These are phyloP conservation scores for Delia radicum DNA, from an alignment of 1,140 invertebrate species.

Conservation along the genomic window DNA sequence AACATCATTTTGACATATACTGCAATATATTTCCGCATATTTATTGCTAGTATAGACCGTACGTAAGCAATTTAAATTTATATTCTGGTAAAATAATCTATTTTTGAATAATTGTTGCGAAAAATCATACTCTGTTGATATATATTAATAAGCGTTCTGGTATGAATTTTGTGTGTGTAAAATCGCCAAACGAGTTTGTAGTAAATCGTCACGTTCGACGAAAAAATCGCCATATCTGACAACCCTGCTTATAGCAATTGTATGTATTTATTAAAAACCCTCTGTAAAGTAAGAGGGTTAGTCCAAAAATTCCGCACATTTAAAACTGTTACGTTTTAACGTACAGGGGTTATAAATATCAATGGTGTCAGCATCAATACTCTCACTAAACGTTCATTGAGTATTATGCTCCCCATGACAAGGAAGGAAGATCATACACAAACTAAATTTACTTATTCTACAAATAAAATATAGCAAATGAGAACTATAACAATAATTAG, in stretches of 20 bases:
- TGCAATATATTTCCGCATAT: too few species aligned
- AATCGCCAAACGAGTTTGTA: too few species aligned
- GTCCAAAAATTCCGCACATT: conserved; percentile 68
- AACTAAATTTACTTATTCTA: not conserved
- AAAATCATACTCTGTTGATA: too few species aligned
- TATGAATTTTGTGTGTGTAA: too few species aligned
- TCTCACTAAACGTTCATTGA: conserved; percentile 69
- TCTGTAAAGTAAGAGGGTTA: conserved; percentile 66
- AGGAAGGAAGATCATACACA: conserved; percentile 54
- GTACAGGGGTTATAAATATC: conserved; percentile 60
- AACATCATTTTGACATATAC: too few species aligned
- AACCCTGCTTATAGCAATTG: not conserved
- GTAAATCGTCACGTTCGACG: too few species aligned
- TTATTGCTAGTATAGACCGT: too few species aligned
- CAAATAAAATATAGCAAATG: conserved; percentile 7
- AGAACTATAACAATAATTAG: conserved; percentile 17
- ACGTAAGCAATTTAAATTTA: too few species aligned
- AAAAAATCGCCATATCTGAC: too few species aligned
- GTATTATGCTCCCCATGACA: conserved; percentile 72
- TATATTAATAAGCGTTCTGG: too few species aligned
- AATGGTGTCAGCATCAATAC: conserved; percentile 68
- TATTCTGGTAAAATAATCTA: too few species aligned
- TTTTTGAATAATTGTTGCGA: too few species aligned
- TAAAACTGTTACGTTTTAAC: conserved; percentile 54
- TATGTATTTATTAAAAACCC: conserved; percentile 42